A percentile compares a stretch with the other conserved stretches of the same genome.
phyloP scores from a whole-genome alignment of 2,888 invertebrate species.

The Sphinx pinastri region DNA sequence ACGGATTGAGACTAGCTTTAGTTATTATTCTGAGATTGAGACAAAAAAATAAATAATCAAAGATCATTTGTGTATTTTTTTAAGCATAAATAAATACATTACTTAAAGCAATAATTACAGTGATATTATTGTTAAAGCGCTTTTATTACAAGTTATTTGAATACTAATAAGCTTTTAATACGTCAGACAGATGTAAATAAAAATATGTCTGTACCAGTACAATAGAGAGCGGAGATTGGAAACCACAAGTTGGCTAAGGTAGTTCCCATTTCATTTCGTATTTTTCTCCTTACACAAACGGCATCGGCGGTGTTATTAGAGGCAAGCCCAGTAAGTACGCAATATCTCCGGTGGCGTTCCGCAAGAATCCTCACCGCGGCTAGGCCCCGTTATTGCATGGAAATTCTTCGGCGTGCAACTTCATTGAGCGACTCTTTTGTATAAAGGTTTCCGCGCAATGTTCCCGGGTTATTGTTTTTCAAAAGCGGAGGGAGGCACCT shows the following conservation, averaged over 20 bases:
- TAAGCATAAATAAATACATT: too few relatives aligned
- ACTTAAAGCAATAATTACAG: too few relatives aligned
- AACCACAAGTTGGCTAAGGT: constrained; percentile 65
- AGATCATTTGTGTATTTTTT: too few relatives aligned
- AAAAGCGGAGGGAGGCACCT: constrained; percentile 69
- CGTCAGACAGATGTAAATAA: constrained; percentile 10
- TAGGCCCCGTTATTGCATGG: constrained; percentile 80
- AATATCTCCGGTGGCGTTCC: constrained; percentile 74
- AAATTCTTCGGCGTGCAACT: constrained; percentile 82
- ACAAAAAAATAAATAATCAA: too few relatives aligned
- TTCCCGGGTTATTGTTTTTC: constrained; percentile 81
- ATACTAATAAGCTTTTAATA: constrained; percentile 6
- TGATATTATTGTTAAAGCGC: too few relatives aligned
- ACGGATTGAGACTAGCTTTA: neutral
- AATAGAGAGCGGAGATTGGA: constrained; percentile 68
- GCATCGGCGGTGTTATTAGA: constrained; percentile 80
- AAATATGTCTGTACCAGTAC: constrained; percentile 33
- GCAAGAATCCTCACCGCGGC: constrained; percentile 68
- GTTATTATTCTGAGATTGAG: too few relatives aligned
- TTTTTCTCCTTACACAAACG: constrained; percentile 76
- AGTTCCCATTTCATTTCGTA: constrained; percentile 77
- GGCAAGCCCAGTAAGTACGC: constrained; percentile 79
- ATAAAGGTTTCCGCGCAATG: constrained; percentile 76
- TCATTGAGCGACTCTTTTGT: constrained; percentile 79
- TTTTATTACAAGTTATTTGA: constrained; percentile 22